Evolutionary conservation across 2,113 vertebrate species (phyloP).

Genomic region (Ursus arctos): DNA sequence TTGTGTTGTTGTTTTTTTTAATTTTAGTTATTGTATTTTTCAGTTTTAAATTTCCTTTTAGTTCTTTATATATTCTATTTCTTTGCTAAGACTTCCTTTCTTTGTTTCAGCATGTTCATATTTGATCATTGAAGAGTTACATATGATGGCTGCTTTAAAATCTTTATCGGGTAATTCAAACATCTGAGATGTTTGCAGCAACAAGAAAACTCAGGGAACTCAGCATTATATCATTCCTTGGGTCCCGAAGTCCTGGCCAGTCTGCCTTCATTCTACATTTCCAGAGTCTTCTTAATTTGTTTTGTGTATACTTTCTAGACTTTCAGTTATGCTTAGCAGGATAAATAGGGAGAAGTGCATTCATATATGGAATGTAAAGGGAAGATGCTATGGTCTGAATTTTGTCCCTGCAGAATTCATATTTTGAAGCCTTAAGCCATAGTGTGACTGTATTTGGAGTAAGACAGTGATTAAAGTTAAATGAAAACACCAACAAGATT

Average conservation of each 20-base stretch:
- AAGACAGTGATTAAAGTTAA: background rate
- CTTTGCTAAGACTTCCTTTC: background rate
- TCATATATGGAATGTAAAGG: background rate
- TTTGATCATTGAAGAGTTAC: background rate
- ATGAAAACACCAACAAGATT: background rate
- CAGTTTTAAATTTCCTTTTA: background rate
- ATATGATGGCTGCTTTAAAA: background rate
- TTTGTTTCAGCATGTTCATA: background rate
- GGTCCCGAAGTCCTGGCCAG: too few species aligned
- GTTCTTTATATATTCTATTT: background rate
- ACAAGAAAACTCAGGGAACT: background rate
- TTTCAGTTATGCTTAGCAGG: background rate
- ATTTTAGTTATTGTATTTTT: background rate
- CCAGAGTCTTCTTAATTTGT: background rate
- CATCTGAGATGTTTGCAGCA: background rate
- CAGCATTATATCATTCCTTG: background rate
- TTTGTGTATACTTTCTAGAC: background rate
- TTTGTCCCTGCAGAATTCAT: background rate
- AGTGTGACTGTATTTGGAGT: background rate
- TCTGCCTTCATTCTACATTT: background rate
- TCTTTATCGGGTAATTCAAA: background rate
- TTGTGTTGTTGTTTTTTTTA: background rate
- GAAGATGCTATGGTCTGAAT: background rate
- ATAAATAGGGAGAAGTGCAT: background rate
- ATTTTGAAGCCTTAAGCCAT: background rate